Percentiles rank a stretch among this genome's conserved stretches.
Evolutionary conservation across 1,140 invertebrate species (phyloP).

Genomic region (Zaprionus davidi): DNA sequence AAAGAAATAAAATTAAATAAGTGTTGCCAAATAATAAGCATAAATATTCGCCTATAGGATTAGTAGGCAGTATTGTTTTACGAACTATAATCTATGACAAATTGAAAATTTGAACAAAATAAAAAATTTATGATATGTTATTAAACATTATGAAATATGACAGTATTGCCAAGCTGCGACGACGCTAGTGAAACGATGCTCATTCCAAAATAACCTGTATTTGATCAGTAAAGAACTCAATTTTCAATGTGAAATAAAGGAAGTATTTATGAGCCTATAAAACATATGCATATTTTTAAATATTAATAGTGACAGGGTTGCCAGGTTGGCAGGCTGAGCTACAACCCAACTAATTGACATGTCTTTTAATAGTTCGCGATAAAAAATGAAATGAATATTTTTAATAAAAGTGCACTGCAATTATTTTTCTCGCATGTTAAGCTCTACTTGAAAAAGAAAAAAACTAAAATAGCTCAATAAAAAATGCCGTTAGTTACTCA

Average conservation of each 20-base stretch:
- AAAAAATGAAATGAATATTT: background rate
- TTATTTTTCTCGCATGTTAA: background rate
- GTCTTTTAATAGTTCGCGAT: background rate
- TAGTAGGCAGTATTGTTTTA: too few species aligned
- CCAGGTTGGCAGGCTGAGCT: background rate
- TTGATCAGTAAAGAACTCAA: background rate
- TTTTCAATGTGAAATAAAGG: background rate
- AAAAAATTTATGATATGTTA: too few species aligned
- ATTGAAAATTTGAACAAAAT: too few species aligned
- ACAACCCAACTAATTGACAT: background rate
- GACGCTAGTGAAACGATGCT: too few species aligned
- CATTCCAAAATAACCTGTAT: too few species aligned
- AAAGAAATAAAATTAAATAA: too few species aligned
- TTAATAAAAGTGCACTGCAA: background rate
- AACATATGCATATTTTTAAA: background rate
- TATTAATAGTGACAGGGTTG: background rate
- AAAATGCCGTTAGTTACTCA: conserved; percentile 22
- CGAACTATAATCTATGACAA: too few species aligned
- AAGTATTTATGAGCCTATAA: background rate
- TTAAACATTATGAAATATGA: too few species aligned
- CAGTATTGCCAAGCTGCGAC: background rate
- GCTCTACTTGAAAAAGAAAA: background rate
- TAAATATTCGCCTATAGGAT: too few species aligned
- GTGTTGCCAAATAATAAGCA: too few species aligned
- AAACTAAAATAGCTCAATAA: background rate